Base-by-base conservation (phyloP, 2,113 vertebrate species). In the Triplophysa rosa region DNA sequence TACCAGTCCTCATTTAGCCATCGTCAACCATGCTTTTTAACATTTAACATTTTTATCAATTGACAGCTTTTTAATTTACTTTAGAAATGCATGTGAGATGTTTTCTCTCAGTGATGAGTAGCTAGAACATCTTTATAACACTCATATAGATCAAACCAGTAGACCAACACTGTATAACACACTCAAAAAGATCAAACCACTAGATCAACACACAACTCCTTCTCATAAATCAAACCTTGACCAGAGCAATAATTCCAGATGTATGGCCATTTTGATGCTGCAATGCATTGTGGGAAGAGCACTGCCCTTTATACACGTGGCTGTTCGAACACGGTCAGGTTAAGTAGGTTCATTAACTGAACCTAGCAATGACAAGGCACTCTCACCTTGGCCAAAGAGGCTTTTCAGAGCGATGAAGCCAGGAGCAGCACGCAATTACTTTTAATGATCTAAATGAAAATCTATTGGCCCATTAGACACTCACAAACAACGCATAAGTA, bases 271-370 rank as follows among this genome's bases (percentile, higher is more conserved):
- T 23, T 47, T 79, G 42, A 79, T 37, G 40, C 13, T 52, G 67
- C 26, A 71, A 19, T 54, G 77, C 23, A 69, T 45, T 59, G 26
- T 72, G 79, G 68, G 62, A 19, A 56, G 1, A 11, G 6, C 33
- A 37, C 26, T 59, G 21, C 72, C 75, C 76, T 62, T 29, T 4
- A 23, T 29, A 68, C 82, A 76, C 65, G 21, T 45, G 40, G 29
- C 24, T 65, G 67, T 76, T 71, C 37, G n/a, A 82, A 77, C 80
- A 67, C 49, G 80, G 58, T n/a, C 42, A 26, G 78, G 73, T 73
- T 73, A 76, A 76, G 33, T 49, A 74, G 72, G 40, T 67, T 71
- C 73, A 80, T 85, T 80, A 80, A 78, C 58, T 49, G 37, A 70
- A 61, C 11, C 45, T n/a, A 17, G 73, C 56, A 42, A 13, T 47